Base-by-base conservation (phyloP, 2,888 invertebrate genomes). In the Lasioglossum villosulum region DNA sequence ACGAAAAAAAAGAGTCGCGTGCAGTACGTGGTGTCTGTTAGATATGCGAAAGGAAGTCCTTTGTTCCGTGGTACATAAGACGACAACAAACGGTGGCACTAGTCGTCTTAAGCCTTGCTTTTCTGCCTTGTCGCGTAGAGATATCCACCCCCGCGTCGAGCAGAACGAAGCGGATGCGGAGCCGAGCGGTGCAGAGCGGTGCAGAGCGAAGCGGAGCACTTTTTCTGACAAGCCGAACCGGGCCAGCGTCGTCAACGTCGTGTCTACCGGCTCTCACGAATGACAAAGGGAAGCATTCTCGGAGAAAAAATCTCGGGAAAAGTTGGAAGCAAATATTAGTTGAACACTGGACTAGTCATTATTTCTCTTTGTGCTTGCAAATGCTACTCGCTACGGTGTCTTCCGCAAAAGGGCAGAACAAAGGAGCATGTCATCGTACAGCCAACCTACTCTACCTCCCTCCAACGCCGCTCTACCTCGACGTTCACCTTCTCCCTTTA, bases 301-400 rank as follows among this genome's bases (percentile, higher is more conserved):
- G 83, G 82, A 82, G 82, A 88, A 90, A 92, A 91, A 90, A 91
- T 92, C 89, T 92, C 86, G 82, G 86, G 88, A 91, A 92, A 93
- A 92, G 92, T 93, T 91, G 90, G 90, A 91, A 89, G 94, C 93
- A 95, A 95, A 95, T 94, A 94, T 95, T 95, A 93, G 94, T 93
- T 92, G 91, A 94, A 95, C 93, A 93, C 93, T 94, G 93, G 94
- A 94, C 94, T 90, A 92, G 93, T 94, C 93, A 93, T 94, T 94
- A 94, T 94, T 93, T 92, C 91, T 89, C 91, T 93, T 91, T 94
- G 92, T 92, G 89, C 88, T 87, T 89, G 92, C 89, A 91, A 90
- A 92, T 90, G 87, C 88, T 89, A 91, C 92, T 92, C 91, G 92
- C 91, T 89, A 90, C 89, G 90, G 82, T 90, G 89, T 92, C 91